A percentile compares a stretch with the other conserved stretches of the same genome.
phyloP scores from a whole-genome alignment of 1,140 invertebrate genomes.

The Mylabris phalerata region DNA sequence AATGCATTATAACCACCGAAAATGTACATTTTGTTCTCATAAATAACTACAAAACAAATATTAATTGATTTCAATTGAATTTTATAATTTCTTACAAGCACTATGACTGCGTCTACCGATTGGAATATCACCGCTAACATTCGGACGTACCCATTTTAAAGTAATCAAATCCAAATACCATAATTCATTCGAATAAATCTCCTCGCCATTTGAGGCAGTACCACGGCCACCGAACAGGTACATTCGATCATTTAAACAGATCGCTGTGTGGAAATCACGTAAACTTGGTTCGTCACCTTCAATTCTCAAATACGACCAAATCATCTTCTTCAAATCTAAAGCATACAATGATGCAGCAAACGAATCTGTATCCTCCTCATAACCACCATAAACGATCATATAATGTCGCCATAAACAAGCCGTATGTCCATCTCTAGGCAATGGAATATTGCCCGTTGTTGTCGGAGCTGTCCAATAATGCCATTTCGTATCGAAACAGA shows the following conservation, averaged over 20 bases:
- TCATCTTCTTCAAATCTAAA: constrained; percentile 64
- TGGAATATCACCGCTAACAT: constrained; percentile 52
- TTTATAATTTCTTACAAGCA: constrained; percentile 53
- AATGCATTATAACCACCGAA: constrained; percentile 84
- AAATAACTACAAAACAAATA: constrained; percentile 51
- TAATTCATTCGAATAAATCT: constrained; percentile 72
- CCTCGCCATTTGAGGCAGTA: constrained; percentile 54
- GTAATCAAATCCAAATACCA: constrained; percentile 67
- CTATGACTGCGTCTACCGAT: constrained; percentile 79
- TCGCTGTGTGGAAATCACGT: constrained; percentile 83
- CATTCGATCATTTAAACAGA: constrained; percentile 65
- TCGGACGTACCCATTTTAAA: constrained; percentile 60
- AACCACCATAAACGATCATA: constrained; percentile 91
- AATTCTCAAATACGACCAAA: constrained; percentile 60
- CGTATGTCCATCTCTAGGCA: constrained; percentile 82
- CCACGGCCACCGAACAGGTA: constrained; percentile 83
- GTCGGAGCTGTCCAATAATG: constrained; percentile 60
- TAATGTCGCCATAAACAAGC: constrained; percentile 72
- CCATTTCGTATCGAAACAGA: constrained; percentile 69
- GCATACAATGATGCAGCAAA: constrained; percentile 75
- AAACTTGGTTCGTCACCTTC: constrained; percentile 57
- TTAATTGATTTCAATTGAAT: neutral
- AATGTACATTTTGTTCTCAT: constrained; percentile 70
- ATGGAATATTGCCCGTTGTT: constrained; percentile 62
- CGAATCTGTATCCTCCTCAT: constrained; percentile 66